Conservation (phyloP, 2,113 vertebrate genomes). For the Sardina pilchardus region DNA sequence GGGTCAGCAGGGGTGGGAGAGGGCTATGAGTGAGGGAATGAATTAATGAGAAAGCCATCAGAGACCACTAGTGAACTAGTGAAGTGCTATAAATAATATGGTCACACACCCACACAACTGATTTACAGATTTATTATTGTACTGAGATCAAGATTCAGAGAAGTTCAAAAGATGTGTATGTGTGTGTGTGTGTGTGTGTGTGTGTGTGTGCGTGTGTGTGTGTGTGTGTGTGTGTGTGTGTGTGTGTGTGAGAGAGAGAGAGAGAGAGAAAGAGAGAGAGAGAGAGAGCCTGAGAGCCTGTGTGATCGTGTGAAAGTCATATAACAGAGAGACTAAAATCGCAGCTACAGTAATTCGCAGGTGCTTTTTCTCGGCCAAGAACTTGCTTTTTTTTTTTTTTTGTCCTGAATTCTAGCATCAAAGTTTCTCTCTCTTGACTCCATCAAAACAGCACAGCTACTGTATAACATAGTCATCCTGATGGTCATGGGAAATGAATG, state of each 20-base stretch:
- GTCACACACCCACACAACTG: too few species aligned
- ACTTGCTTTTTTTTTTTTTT: not conserved
- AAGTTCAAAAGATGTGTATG: slow-evolving; percentile 17
- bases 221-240: not conserved
- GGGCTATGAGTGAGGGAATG: slow-evolving; percentile 66
- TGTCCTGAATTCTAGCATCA: not conserved
- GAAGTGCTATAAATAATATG: too few species aligned
- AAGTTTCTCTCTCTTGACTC: not conserved
- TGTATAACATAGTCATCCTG: not conserved
- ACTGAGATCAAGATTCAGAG: too few species aligned
- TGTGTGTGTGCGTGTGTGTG: not conserved
- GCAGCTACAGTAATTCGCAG: too few species aligned
- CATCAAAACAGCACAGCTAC: not conserved
- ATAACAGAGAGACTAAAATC: slow-evolving; percentile 10
- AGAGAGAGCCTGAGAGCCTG: not conserved
- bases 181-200: not conserved
- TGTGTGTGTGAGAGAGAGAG: not conserved
- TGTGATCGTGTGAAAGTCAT: not conserved
- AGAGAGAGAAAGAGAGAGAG: not conserved
- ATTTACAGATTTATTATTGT: too few species aligned
- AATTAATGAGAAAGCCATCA: slow-evolving; percentile 51
- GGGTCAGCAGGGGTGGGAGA: slow-evolving; percentile 63
- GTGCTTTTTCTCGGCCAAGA: not conserved
- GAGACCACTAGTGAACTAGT: not conserved
- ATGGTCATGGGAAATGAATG: not conserved